Evolutionary conservation across 2,888 invertebrate genomes (phyloP).

Genomic region (Watsonalla binaria): DNA sequence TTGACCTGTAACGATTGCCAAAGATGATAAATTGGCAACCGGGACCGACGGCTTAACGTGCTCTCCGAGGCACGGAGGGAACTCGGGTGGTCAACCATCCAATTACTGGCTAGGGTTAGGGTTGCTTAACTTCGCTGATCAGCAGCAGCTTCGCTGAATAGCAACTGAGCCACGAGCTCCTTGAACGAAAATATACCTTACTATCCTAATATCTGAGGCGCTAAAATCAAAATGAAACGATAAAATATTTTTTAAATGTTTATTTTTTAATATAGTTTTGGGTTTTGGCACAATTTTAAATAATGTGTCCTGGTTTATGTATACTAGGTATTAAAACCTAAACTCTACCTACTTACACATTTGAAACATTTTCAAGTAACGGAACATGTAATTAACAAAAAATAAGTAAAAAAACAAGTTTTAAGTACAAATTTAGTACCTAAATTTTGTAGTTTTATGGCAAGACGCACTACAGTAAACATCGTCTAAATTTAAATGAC

Average conservation of each 20-base stretch:
- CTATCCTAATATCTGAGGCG: too few species aligned
- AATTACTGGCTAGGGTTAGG: too few species aligned
- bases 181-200: too few species aligned
- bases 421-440: slow-evolving; percentile 24
- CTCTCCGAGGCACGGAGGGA: too few species aligned
- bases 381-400: slow-evolving; percentile 24
- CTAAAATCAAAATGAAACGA: slow-evolving; percentile 31
- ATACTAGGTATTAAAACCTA: slow-evolving; percentile 71
- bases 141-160: too few species aligned
- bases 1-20: too few species aligned
- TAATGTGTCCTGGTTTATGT: slow-evolving; percentile 72
- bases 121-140: too few species aligned
- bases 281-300: slow-evolving; percentile 78
- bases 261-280: slow-evolving; percentile 77
- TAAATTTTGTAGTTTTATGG: slow-evolving; percentile 20
- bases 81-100: too few species aligned
- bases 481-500: too few species aligned
- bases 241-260: slow-evolving; percentile 52
- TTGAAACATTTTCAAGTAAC: slow-evolving; percentile 46
- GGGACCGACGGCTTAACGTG: too few species aligned
- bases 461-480: slow-evolving; percentile 20
- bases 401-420: slow-evolving; percentile 24
- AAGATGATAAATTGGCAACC: too few species aligned
- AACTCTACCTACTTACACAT: slow-evolving; percentile 65
- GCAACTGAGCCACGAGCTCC: too few species aligned